Base-by-base conservation (phyloP, 2,888 invertebrate genomes). In the Protodeltote pygarga region DNA sequence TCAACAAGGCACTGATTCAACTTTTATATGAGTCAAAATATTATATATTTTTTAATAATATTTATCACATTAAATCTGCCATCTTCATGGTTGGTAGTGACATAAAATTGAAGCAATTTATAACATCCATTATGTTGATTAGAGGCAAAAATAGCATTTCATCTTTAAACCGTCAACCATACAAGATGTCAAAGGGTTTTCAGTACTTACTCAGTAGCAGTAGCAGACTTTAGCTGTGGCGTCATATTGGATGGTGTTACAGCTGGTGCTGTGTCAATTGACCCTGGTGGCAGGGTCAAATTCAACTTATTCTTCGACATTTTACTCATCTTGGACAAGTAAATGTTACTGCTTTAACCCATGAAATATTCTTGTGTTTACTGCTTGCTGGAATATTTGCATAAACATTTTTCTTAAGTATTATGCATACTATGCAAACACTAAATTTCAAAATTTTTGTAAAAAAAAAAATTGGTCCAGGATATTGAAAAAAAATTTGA, bases 281-380 rank as follows among this genome's bases (percentile, higher is more conserved):
- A 96, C 83, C 97, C 97, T 77, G 97, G 97, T 75, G 97, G 97
- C 80, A 98, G 93, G 80, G 97, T 97, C 87, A 98, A 90, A 84
- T 97, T 97, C 76, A 97, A 92, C 92, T 97, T 98, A 87, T 98
- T 98, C 89, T 97, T 97, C 73, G 97, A 97, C 97, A 97, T 97
- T 88, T 93, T 94, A 82, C 89, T 93, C 92, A 92, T 92, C 69
- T 77, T 89, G 68, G 69, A 42, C 32, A 49, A 48, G 32, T 46
- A 41, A 59, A 21, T 35, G 51, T 53, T 61, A 44, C 35, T 38
- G 33, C 41, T 59, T 31, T 75, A 73, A 70, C 73, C 78, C 78
- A 75, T 77, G 52, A 71, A 79, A 70, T 51, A 17, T 58, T 34
- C 66, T 67, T 63, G 37, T 31, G 5, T 23, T 44, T 28, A 27